Evolutionary conservation across 2,797 vertebrate genomes (phyloP).

Genomic region (Sebastes aleutianus): DNA sequence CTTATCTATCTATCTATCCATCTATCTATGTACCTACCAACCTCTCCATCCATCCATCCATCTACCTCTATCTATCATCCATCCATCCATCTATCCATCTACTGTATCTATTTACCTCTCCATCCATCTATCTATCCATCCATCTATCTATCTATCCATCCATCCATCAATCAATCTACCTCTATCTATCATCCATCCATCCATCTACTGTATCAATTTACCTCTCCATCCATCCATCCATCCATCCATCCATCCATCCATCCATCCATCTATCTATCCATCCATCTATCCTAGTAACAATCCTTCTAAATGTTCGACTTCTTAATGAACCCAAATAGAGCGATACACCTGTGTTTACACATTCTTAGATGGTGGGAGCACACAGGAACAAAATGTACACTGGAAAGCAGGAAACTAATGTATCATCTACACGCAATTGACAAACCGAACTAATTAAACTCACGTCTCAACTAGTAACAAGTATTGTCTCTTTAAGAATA

Average conservation of each 20-base stretch:
- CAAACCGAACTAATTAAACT: background rate
- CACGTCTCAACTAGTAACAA: background rate
- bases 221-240: no score
- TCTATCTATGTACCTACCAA: no score
- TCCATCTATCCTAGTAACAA: background rate
- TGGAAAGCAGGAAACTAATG: background rate
- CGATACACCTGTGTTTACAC: background rate
- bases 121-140: accelerated
- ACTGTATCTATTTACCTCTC: no score
- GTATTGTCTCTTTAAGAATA: background rate
- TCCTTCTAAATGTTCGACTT: background rate
- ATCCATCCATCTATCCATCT: no score
- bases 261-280: accelerated
- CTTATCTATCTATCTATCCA: no score
- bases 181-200: no score
- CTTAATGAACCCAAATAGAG: background rate
- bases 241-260: no score
- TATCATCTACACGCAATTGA: background rate
- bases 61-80: no score
- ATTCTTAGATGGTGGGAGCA: background rate
- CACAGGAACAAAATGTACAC: background rate
- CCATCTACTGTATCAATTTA: no score
- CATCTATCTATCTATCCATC: accelerated
- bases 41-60: no score
- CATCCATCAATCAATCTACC: no score